Conservation (phyloP, 2,888 invertebrate genomes). For the Archaeoteleia sp. region DNA sequence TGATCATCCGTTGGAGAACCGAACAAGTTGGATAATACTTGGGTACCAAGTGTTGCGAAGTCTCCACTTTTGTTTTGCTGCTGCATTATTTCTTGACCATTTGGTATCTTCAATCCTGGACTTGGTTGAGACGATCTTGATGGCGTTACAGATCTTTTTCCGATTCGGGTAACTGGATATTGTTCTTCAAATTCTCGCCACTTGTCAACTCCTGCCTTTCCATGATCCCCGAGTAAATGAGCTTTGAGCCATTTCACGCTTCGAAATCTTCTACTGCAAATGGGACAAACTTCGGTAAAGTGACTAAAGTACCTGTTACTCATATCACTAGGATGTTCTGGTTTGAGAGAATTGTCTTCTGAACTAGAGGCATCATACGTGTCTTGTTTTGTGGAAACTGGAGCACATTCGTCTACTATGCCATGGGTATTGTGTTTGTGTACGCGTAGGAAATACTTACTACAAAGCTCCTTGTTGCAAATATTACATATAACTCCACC, state of each 20-base stretch:
- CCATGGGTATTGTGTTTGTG: slow-evolving; percentile 99
- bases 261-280: slow-evolving; percentile 91
- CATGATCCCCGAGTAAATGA: slow-evolving; percentile 91
- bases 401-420: slow-evolving; percentile 87
- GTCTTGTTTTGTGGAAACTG: slow-evolving; percentile 64
- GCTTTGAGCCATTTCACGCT: slow-evolving; percentile 92
- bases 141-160: slow-evolving; percentile 74
- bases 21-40: slow-evolving; percentile 77
- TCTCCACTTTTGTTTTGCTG: slow-evolving; percentile 58
- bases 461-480: slow-evolving; percentile 98
- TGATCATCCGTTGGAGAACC: slow-evolving; percentile 75
- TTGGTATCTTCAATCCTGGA: slow-evolving; percentile 79
- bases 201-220: slow-evolving; percentile 80
- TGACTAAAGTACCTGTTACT: slow-evolving; percentile 81
- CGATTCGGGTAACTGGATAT: slow-evolving; percentile 73
- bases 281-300: slow-evolving; percentile 86
- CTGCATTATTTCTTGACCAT: slow-evolving; percentile 70
- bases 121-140: slow-evolving; percentile 64
- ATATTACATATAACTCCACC: slow-evolving; percentile 97
- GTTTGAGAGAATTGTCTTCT: slow-evolving; percentile 76
- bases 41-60: slow-evolving; percentile 72
- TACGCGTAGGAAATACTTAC: slow-evolving; percentile 96
- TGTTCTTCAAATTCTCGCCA: slow-evolving; percentile 79
- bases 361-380: slow-evolving; percentile 59
- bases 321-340: slow-evolving; percentile 78